Base-by-base conservation (phyloP, 1,140 invertebrate genomes). In the Agraylea sexmaculata region DNA sequence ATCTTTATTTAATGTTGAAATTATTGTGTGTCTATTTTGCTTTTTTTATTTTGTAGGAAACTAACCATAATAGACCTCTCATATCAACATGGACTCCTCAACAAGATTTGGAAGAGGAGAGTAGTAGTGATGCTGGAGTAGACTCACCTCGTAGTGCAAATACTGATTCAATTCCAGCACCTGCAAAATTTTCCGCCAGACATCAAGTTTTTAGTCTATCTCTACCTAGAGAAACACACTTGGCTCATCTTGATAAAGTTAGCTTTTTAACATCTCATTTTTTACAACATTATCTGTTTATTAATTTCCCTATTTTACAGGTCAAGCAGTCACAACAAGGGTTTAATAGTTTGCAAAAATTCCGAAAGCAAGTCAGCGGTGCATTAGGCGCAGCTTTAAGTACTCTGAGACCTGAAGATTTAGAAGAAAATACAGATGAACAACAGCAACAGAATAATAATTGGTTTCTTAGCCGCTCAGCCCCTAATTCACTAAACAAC, bases 401-500 rank as follows among this genome's bases (percentile, higher is more conserved):
- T 21, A 60, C 65, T 10, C 63, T 62, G 45, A 60, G 55, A 33
- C 61, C 62, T 40, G 64, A 66, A 22, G 63, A 66, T 44, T 54
- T 63, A 13, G 61, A 67, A 33, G 60, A 62, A 2, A 64, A 60
- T 54, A 47, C 63, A 32, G 52, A 57, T 11, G 59, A 64, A 13
- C 43, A 49, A 18, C 43, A 45, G 27, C 40, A 61, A 45, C 51
- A 57, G 7, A 74, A 79, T 48, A 72, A 73, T 45, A 85, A 85
- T 52, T 85, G 81, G 81, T 72, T 83, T 37, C 55, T 87, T 12
- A 83, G 78, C 35, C 72, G 80, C 45, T 85, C 81, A 19, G 80
- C 81, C 2, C 82, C 82, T 3, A 84, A 81, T 56, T 83, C 80
- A 0, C 54, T 84, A 35, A 80, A 77, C 49, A 78, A 78, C 47